These are phyloP conservation scores for Acrocyrtus sp. DNA, from an alignment of 2,888 invertebrate species.

Conservation along the genomic window DNA sequence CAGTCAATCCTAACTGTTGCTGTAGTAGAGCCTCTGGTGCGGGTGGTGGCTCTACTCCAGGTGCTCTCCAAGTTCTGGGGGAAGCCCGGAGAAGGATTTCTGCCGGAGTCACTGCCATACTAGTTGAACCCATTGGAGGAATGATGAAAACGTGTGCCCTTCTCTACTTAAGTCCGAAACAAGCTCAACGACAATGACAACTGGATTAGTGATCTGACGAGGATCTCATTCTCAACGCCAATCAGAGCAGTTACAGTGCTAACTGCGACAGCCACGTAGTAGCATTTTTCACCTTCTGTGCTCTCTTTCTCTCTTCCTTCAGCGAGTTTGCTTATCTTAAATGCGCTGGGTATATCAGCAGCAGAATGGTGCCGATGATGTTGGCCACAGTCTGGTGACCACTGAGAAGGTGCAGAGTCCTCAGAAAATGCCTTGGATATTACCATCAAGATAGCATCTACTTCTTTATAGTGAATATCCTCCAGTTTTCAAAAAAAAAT, in stretches of 20 bases:
- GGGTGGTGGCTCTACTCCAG: background rate
- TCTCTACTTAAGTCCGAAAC: slow-evolving; percentile 4
- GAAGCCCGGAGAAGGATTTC: background rate
- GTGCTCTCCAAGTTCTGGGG: background rate
- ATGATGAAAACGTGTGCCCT: slow-evolving; percentile 40
- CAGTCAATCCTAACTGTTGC: too few relatives aligned
- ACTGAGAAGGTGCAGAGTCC: slow-evolving; percentile 23
- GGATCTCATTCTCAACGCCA: background rate
- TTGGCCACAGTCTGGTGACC: background rate
- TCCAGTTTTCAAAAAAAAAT: background rate
- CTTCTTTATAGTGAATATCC: too few relatives aligned
- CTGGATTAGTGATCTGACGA: background rate
- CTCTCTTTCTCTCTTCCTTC: slow-evolving; percentile 30
- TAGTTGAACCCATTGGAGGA: background rate
- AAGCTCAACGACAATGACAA: slow-evolving; percentile 28
- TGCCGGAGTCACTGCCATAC: background rate
- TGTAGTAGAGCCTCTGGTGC: too few relatives aligned
- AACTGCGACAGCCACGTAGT: slow-evolving; percentile 42
- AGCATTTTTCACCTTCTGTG: slow-evolving; percentile 18
- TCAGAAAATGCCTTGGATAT: slow-evolving; percentile 57
- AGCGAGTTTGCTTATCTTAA: background rate
- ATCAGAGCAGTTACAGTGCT: too few relatives aligned
- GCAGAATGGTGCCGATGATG: background rate
- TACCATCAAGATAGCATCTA: slow-evolving; percentile 59
- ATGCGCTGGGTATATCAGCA: background rate